Conservation (phyloP, 2,888 invertebrate genomes). For the Phyllotreta cruciferae region DNA sequence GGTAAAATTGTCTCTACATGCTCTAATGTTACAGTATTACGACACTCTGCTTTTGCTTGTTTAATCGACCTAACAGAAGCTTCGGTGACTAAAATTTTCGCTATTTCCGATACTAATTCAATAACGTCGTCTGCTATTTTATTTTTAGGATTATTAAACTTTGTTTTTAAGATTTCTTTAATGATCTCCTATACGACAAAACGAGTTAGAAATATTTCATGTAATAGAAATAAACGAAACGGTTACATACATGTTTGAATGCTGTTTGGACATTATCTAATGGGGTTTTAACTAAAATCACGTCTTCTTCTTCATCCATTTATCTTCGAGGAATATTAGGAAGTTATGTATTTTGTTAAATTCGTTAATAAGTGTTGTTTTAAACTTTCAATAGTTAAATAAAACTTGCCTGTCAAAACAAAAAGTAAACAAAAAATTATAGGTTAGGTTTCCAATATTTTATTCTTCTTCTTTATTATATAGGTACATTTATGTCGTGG, state of each 20-base stretch:
- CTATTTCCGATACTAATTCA: slow-evolving; percentile 63
- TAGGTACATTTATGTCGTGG: too few species aligned
- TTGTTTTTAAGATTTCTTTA: slow-evolving; percentile 63
- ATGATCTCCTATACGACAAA: slow-evolving; percentile 62
- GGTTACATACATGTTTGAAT: slow-evolving; percentile 30
- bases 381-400: not conserved
- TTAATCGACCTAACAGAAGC: slow-evolving; percentile 64
- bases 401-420: too few species aligned
- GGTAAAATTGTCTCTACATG: slow-evolving; percentile 66
- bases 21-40: slow-evolving; percentile 62
- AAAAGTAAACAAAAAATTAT: too few species aligned
- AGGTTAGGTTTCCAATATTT: too few species aligned
- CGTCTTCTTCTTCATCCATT: slow-evolving; percentile 8
- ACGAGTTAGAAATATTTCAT: not conserved
- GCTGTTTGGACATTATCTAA: slow-evolving; percentile 7
- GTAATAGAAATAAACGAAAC: slow-evolving; percentile 8
- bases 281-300: slow-evolving; percentile 2
- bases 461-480: too few species aligned
- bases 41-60: slow-evolving; percentile 62
- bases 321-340: not conserved
- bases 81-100: slow-evolving; percentile 65
- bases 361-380: not conserved
- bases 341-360: not conserved
- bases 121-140: slow-evolving; percentile 65
- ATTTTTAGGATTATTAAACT: slow-evolving; percentile 65